A percentile compares a stretch with the other conserved stretches of the same genome.
Evolutionary conservation across 1,140 invertebrate genomes (phyloP).

Genomic region (Drosophila sechellia): DNA sequence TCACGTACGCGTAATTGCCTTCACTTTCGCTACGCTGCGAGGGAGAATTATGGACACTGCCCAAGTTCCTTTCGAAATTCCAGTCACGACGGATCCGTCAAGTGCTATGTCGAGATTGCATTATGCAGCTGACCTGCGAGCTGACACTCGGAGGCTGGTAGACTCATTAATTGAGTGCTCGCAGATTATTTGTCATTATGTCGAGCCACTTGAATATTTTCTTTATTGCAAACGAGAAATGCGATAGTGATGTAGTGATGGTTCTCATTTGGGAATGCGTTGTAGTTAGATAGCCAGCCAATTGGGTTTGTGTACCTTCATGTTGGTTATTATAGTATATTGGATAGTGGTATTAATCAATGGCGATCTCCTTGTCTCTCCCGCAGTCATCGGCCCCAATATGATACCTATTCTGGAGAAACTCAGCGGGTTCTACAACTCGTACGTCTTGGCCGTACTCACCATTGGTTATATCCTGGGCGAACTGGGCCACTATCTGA

Average conservation of each 20-base stretch:
- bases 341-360: too few species aligned
- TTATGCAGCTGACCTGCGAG: conserved; percentile 13
- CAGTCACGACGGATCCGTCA: conserved; percentile 47
- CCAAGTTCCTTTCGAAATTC: conserved; percentile 47
- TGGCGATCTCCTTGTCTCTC: not conserved
- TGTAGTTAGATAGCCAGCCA: not conserved
- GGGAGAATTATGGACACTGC: conserved; percentile 41
- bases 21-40: conserved; percentile 45
- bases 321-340: not conserved
- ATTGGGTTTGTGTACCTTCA: conserved; percentile 11
- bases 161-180: conserved; percentile 40
- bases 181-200: conserved; percentile 61
- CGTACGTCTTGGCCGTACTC: conserved; percentile 91
- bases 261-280: not conserved
- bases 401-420: conserved; percentile 86
- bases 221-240: conserved; percentile 15
- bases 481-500: conserved; percentile 94
- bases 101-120: conserved; percentile 8
- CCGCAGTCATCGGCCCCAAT: conserved; percentile 16
- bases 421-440: conserved; percentile 89
- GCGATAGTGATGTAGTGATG: not conserved
- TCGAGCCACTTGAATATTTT: conserved; percentile 37
- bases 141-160: conserved; percentile 11
- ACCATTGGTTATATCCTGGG: conserved; percentile 93
- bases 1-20: conserved; percentile 47